Base-by-base conservation (phyloP, 2,888 invertebrate genomes). In the Cerceris rybyensis region DNA sequence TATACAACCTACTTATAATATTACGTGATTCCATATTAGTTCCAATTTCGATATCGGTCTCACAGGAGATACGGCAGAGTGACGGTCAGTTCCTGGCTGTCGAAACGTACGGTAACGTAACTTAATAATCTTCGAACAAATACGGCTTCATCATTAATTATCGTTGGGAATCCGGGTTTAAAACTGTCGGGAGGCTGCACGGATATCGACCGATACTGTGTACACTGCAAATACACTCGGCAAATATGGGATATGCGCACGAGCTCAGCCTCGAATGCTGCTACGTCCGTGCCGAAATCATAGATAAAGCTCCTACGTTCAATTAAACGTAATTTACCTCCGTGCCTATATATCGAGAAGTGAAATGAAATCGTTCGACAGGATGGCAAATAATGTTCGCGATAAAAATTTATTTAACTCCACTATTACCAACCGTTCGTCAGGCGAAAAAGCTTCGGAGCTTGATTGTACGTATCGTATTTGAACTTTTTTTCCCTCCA, bases 91-190 rank as follows among this genome's bases (percentile, higher is more conserved):
- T 60, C 42, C 68, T 58, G 66, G 50, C 67, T 41, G 68, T 63
- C 69, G 60, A 59, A 70, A 58, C 80, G 69, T n/a, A 50, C 76
- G 64, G 59, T 70, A 72, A 78, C 80, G 85, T 90, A 89, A 89
- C 84, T 89, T 88, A 88, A 88, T 90, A 89, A 90, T 88, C 90
- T 87, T 84, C 85, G 82, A 87, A 88, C 87, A 89, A 88, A 88
- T 82, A 86, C 75, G 81, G 81, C 80, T 77, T 82, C 84, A 72
- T 88, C 88, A 89, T 89, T 90, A 90, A 89, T 90, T 90, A 89
- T 87, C 87, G 82, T 75, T 85, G 87, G 83, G 87, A 88, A 88
- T 89, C 89, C 87, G 84, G 85, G 88, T 87, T 90, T 88, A 89
- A 90, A 90, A 87, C 86, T 82, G 83, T 84, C 83, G 79, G 81